phyloP scores from a whole-genome alignment of 2,888 invertebrate species.

The Bombyx huttoni region DNA sequence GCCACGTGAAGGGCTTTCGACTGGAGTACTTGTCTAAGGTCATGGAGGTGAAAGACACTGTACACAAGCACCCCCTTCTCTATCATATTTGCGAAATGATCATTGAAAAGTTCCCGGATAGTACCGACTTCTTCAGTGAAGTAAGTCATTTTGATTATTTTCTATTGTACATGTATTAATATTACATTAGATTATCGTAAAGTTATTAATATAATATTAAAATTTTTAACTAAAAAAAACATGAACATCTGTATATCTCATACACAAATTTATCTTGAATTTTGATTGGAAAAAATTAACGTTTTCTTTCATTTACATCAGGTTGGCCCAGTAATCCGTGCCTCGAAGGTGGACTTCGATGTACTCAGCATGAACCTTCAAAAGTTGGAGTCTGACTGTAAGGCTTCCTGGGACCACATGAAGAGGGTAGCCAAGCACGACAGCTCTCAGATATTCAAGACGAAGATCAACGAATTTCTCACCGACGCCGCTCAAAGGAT shows the following conservation, averaged over 20 bases:
- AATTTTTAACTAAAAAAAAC: too few species aligned
- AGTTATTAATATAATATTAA: too few species aligned
- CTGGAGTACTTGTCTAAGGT: slow-evolving; percentile 97
- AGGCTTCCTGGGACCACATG: slow-evolving; percentile 96
- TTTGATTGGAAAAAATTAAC: too few species aligned
- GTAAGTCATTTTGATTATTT: slow-evolving; percentile 51
- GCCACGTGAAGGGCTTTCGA: slow-evolving; percentile 94
- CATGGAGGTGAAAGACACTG: slow-evolving; percentile 98
- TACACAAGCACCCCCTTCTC: slow-evolving; percentile 97
- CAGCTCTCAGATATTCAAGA: slow-evolving; percentile 86
- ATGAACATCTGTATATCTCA: too few species aligned
- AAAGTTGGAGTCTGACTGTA: slow-evolving; percentile 95
- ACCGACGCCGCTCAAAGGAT: slow-evolving; percentile 98
- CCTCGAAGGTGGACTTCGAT: slow-evolving; percentile 96
- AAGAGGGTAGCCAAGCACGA: slow-evolving; percentile 97
- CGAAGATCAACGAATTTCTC: slow-evolving; percentile 95
- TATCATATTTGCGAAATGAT: slow-evolving; percentile 98
- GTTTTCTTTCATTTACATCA: slow-evolving; percentile 20
- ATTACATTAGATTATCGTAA: too few species aligned
- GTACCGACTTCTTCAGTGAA: slow-evolving; percentile 97
- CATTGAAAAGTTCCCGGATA: slow-evolving; percentile 95
- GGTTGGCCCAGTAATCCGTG: slow-evolving; percentile 91
- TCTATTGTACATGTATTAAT: too few species aligned
- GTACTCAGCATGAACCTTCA: slow-evolving; percentile 88
- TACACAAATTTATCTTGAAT: too few species aligned